Base-by-base conservation (phyloP, 92 coral and sea anemone genomes). In the Phenganax subtilis region DNA sequence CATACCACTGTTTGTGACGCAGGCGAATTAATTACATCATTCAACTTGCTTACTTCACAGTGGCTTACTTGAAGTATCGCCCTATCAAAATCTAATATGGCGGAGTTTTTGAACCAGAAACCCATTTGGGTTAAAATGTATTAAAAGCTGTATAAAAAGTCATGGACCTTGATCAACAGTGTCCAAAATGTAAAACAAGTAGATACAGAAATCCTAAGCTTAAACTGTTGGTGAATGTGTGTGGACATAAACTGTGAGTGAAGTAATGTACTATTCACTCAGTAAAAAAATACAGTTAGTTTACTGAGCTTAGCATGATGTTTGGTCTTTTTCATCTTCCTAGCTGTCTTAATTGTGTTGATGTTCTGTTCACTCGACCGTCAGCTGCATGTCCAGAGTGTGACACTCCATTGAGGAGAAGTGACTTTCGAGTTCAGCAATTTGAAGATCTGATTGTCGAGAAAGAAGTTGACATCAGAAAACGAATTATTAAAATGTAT, bases 341-440 rank as follows among this genome's bases (percentile, higher is more conserved):
- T 59, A 92, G 97, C 76, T 92, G 97, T 77, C 92, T 88, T 27
- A 89, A 86, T 71, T 92, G 98, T 76, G 97, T 91, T 51, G 98
- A 94, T 88, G 88, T 90, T 51, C 89, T 94, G 44, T 94, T 94
- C 88, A 91, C 97, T 53, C 77, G 98, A 74, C 98, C 98, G 27
- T 94, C 98, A 10, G 98, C 98, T 27, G 97, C 98, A 51, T 94
- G 98, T 54, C 98, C 97, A 55, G 98, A 94, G 76, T 94, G 98
- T 55, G 86, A 86, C 78, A 94, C 98, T 29, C 91, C 98, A 11
- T 86, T 94, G 47, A 87, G 98, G 68, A 94, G 97, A 37, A 94
- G 89, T 82, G 98, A 94, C 80, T 94, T 94, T 80, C 83, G 98
- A 60, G 52, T 88, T 58, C 98, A 94, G 72, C 98, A 94, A 82